Base-by-base conservation (phyloP, 2,888 invertebrate species). In the Ephialtes manifestator region DNA sequence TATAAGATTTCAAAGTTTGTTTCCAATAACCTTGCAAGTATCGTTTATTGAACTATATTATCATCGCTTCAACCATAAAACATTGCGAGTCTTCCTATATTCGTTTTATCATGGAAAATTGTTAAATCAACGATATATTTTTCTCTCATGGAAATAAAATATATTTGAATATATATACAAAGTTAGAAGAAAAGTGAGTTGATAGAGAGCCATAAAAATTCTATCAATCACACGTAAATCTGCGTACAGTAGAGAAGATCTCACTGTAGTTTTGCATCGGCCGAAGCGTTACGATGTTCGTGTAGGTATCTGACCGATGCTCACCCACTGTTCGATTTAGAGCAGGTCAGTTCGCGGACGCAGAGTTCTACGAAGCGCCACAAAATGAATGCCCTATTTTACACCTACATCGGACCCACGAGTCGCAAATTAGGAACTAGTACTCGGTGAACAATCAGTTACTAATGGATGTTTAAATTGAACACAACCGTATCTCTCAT, bases 331-430 rank as follows among this genome's bases (percentile, higher is more conserved):
- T 60, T 55, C 79, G 68, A 86, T 81, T 78, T 71, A 24, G 76
- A 84, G 84, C 82, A 86, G 79, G 83, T 87, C 87, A 82, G 86
- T 87, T 67, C 35, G 65, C 60, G 20, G 53, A 53, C n/a, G 8
- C 20, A 8, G 39, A 20, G 39, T 53, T 65, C n/a, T 58, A 13
- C 72, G 43, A 24, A 24, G 24, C 28, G 58, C 13, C 28, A 15
- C 58, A 43, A 20, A 18, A 35, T 15, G 35, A 65, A 67, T 51
- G 7, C 18, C 31, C 63, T 0, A 51, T 20, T 65, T n/a, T 15
- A 15, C 8, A 15, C 24, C 24, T 13, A 53, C 39, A 65, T 65
- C 13, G 5, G 13, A 46, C 15, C 48, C 28, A 20, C 75, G 43
- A 58, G 4, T 28, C 28, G 53, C 10, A 55, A 51, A 76, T 76